Base-by-base conservation (phyloP, 2,113 vertebrate species). In the Chunga burmeisteri region DNA sequence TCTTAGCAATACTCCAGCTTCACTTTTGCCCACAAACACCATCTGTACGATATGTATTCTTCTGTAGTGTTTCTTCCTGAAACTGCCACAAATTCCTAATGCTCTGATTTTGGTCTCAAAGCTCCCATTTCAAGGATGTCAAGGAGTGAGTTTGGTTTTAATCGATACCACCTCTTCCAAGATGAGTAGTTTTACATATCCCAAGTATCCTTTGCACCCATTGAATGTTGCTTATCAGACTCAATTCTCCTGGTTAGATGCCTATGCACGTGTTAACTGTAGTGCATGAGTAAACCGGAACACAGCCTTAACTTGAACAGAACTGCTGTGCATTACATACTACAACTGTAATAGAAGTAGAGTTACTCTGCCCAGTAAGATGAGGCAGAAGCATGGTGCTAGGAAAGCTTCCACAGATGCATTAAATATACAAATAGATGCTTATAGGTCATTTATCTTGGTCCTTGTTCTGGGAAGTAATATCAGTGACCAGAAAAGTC, bases 231-330 rank as follows among this genome's bases (percentile, higher is more conserved):
- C 34, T 74, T n/a, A 20, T 65, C 50, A 80, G 30, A 22, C 66
- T 59, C 9, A 80, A 36, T 36, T 47, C 44, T 75, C 22, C 59
- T 47, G 32, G 16, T 30, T 11, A 38, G 68, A 3, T 81, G 56
- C 38, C 8, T 32, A 1, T 8, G 30, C 32, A 14, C 0, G 0
- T 42, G 38, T 55, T 36, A 16, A 16, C 16, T 38, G 10, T 30
- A 66, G n/a, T 6, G 10, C 53, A 40, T 0, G 1, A 68, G 29
- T 7, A 36, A 52, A 70, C 55, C 17, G 4, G 29, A 68, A 38
- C 16, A 27, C 16, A 19, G 66, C 20, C 34, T 25, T 52, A 46
- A n/a, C 79, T 50, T 52, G 17, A 83, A 22, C 17, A 55, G 47
- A 72, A 21, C 18, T 7, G 36, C 22, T 59, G 22, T 18, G 32